Percentiles rank a stretch among this genome's conserved stretches.
phyloP scores from a whole-genome alignment of 2,113 vertebrate genomes.

The Hiodon alosoides region DNA sequence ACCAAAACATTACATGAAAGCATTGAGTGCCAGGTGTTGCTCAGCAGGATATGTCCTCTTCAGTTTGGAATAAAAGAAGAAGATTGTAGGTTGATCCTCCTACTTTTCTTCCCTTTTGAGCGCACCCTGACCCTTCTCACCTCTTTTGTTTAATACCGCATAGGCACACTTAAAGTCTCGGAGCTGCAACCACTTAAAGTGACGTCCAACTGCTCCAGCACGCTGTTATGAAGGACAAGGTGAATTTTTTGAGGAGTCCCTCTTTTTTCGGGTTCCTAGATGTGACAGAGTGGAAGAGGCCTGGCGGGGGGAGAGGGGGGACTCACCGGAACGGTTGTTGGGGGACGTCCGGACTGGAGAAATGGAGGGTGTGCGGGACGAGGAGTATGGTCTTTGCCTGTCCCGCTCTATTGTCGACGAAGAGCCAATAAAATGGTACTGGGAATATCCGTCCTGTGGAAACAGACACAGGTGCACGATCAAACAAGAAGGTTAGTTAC shows the following conservation, averaged over 20 bases:
- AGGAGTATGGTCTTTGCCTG: constrained; percentile 93
- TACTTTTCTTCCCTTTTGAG: background rate
- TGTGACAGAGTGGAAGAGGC: too few species aligned
- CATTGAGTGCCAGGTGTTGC: too few species aligned
- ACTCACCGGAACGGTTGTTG: constrained; percentile 94
- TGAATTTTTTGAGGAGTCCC: too few species aligned
- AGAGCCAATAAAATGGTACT: constrained; percentile 97
- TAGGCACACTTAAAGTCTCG: too few species aligned
- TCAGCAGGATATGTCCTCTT: background rate
- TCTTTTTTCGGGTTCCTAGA: too few species aligned
- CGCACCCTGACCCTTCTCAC: too few species aligned
- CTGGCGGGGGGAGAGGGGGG: background rate
- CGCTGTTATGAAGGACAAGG: too few species aligned
- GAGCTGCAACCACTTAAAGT: too few species aligned
- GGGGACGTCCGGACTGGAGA: constrained; percentile 94
- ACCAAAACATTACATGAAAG: background rate
- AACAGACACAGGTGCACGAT: background rate
- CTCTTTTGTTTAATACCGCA: too few species aligned
- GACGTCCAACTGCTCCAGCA: too few species aligned
- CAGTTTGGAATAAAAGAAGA: background rate
- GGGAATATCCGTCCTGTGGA: constrained; percentile 90
- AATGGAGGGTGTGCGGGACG: constrained; percentile 92
- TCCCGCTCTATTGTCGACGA: constrained; percentile 97
- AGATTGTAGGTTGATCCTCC: background rate
- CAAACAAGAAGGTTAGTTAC: background rate